Evolutionary conservation across 35 echinoderm and acorn worm species (phyloP), one percentile per base, ranked within the genome.

Genomic region (Lytechinus pictus): DNA sequence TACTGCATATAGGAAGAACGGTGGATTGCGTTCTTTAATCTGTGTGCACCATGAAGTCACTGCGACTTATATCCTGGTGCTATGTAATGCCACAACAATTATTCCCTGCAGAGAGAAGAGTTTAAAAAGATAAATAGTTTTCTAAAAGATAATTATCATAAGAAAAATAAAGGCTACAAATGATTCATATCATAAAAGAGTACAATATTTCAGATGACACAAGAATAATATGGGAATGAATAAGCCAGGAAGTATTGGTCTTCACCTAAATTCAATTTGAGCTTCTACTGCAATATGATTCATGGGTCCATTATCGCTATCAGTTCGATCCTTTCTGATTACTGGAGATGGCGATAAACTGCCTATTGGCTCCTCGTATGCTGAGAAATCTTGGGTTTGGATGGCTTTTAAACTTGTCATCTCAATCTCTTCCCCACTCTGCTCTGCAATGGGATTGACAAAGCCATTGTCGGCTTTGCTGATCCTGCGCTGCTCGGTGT

Each of bases 401-500:
- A 79, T 16, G 14, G 19, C 8, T 79, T 16, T 79, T 19, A 79
- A 24, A 79, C 6, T 7, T 14, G 66, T 79, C 66, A 79, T 79
- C 66, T 79, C 66, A 16, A 79, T 79, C n/a, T 90, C 54, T 10
- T 93, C 55, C 92, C 53, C 92, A 55, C 9, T 57, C 12, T 93
- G 92, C 27, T 55, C 54, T 5, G 52, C 92, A 1, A 24, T 16
- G 52, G 92, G 4, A 54, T 93, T 93, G 19, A 57, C 53, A 57
- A 14, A 27, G n/a, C 52, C 92, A 14, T 93, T 93, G 19, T 55
- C 91, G 16, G 57, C 16, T 79, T 79, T 79, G 28, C 92, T 24
- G 8, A 93, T 93, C 92, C 92, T 93, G 53, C 92, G 52, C 92
- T 93, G 28, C 53, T 93, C 92, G 1, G 53, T 54, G 92, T 93